Evolutionary conservation across 2,113 vertebrate species (phyloP).

Genomic region (Myotis yumanensis): DNA sequence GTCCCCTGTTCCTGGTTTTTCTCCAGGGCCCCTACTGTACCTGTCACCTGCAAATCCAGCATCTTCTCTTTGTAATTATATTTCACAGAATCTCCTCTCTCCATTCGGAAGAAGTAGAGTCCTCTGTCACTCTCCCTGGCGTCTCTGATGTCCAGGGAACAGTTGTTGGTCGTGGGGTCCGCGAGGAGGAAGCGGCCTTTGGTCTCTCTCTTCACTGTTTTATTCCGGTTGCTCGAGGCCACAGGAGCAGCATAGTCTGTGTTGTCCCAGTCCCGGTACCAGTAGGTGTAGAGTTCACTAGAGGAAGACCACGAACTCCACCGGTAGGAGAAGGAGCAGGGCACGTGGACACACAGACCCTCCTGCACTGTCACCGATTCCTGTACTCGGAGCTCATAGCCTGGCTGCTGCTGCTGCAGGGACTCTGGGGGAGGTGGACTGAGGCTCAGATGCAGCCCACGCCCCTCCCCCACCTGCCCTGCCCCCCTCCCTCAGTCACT

Average conservation of each 20-base stretch:
- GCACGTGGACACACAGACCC: neutral
- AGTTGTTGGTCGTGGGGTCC: rapidly evolving
- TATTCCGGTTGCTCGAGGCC: rapidly evolving
- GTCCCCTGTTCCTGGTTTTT: neutral
- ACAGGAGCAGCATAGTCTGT: rapidly evolving
- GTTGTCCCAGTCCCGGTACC: rapidly evolving
- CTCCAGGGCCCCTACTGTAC: neutral
- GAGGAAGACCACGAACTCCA: rapidly evolving
- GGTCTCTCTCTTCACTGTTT: rapidly evolving
- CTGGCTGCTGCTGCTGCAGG: rapidly evolving
- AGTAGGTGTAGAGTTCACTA: rapidly evolving
- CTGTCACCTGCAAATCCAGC: neutral
- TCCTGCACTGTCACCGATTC: neutral
- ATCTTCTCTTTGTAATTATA: rapidly evolving
- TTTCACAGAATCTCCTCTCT: rapidly evolving
- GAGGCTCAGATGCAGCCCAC: no score
- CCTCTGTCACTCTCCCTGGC: neutral
- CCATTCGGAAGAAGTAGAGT: neutral
- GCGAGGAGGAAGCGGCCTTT: neutral
- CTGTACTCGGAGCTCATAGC: rapidly evolving
- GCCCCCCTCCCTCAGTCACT: neutral
- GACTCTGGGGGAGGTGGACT: neutral
- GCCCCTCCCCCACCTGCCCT: neutral
- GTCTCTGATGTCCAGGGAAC: slow-evolving; percentile 36
- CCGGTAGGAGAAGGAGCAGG: neutral